Evolutionary conservation across 2,888 invertebrate species (phyloP).

Genomic region (Mythimna lalbum): DNA sequence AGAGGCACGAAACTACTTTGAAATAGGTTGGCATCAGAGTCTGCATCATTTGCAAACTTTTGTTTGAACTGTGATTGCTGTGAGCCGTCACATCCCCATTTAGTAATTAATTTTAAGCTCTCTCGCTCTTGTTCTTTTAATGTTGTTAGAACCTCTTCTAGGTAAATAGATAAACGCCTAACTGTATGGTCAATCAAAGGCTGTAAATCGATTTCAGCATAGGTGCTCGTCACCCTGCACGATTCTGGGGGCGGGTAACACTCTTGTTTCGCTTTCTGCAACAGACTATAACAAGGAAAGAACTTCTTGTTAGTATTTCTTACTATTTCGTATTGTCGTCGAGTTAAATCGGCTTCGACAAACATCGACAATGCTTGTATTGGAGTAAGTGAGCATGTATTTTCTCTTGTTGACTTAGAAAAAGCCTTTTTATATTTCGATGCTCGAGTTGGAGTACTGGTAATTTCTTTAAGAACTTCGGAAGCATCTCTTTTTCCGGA

Average conservation of each 20-base stretch:
- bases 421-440: no score
- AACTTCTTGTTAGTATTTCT: constrained; percentile 3
- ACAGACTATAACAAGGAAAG: not conserved
- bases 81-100: no score
- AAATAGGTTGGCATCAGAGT: constrained; percentile 9
- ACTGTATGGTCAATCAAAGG: not conserved
- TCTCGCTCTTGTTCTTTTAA: not conserved
- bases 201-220: not conserved
- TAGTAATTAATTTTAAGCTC: not conserved
- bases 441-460: no score
- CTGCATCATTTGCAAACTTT: not conserved
- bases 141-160: not conserved
- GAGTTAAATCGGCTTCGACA: not conserved
- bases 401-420: constrained; percentile 5
- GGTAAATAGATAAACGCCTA: no score
- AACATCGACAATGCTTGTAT: not conserved
- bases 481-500: no score
- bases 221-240: not conserved
- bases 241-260: not conserved
- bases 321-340: not conserved
- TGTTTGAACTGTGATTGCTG: constrained; percentile 1
- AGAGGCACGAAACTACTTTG: constrained; percentile 5
- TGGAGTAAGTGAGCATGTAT: not conserved
- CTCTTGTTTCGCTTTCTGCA: not conserved
- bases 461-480: no score